Evolutionary conservation across 2,113 vertebrate species (phyloP).

Genomic region (Nansenia antarctica): DNA sequence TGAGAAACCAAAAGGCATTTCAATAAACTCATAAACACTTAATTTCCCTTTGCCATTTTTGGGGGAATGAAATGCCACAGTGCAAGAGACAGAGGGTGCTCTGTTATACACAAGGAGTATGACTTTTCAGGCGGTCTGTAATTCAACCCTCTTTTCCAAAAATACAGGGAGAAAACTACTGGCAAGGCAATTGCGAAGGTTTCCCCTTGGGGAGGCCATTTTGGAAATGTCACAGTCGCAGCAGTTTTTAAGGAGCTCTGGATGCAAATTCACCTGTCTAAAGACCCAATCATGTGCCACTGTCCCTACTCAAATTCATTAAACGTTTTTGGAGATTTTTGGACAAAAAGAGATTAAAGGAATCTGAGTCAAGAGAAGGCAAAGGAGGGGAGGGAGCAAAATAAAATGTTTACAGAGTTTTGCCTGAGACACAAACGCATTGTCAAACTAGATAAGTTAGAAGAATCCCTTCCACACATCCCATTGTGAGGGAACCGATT

Average conservation of each 20-base stretch:
- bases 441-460: background rate
- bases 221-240: constrained; percentile 30
- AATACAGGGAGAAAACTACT: constrained; percentile 26
- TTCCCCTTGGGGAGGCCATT: constrained; percentile 29
- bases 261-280: constrained; percentile 24
- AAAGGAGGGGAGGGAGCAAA: constrained; percentile 48
- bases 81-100: constrained; percentile 3
- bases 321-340: constrained; percentile 38
- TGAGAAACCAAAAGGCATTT: background rate
- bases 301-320: background rate
- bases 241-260: background rate
- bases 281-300: background rate
- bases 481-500: background rate
- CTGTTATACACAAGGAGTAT: constrained; percentile 20
- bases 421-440: background rate
- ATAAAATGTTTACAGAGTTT: constrained; percentile 1
- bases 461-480: background rate
- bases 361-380: constrained; percentile 38
- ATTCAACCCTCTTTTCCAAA: constrained; percentile 7
- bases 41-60: constrained; percentile 3
- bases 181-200: constrained; percentile 2
- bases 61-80: constrained; percentile 20
- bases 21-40: background rate
- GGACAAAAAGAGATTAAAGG: constrained; percentile 21
- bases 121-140: constrained; percentile 29